phyloP scores from a whole-genome alignment of 1,140 invertebrate genomes.

The Acyrthosiphon pisum region DNA sequence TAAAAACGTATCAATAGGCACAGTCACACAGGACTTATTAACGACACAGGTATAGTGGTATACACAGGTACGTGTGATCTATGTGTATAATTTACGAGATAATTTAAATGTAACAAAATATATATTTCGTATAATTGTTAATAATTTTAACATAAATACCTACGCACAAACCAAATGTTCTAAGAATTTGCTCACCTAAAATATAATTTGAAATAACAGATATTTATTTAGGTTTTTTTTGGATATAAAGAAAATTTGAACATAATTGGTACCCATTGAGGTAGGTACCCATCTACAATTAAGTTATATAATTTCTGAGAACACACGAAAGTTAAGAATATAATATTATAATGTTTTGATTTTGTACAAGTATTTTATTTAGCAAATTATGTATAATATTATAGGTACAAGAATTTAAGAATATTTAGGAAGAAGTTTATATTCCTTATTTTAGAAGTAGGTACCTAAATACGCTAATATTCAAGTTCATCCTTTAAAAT shows the following conservation, averaged over 20 bases:
- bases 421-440: background rate
- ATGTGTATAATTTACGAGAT: background rate
- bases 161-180: background rate
- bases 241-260: background rate
- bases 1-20: background rate
- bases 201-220: background rate
- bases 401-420: background rate
- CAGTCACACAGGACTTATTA: background rate
- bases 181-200: background rate
- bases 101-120: background rate
- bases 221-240: background rate
- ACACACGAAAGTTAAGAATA: background rate
- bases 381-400: background rate
- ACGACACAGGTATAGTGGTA: background rate
- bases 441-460: background rate
- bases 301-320: background rate
- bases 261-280: background rate
- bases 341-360: background rate
- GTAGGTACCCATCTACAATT: background rate
- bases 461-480: background rate
- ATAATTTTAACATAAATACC: background rate
- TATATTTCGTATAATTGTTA: too few relatives aligned
- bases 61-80: too few relatives aligned
- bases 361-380: background rate
- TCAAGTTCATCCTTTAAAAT: background rate